A percentile compares a stretch with the other conserved stretches of the same genome.
Evolutionary conservation across 2,113 vertebrate species (phyloP).

Genomic region (Mobula birostris): DNA sequence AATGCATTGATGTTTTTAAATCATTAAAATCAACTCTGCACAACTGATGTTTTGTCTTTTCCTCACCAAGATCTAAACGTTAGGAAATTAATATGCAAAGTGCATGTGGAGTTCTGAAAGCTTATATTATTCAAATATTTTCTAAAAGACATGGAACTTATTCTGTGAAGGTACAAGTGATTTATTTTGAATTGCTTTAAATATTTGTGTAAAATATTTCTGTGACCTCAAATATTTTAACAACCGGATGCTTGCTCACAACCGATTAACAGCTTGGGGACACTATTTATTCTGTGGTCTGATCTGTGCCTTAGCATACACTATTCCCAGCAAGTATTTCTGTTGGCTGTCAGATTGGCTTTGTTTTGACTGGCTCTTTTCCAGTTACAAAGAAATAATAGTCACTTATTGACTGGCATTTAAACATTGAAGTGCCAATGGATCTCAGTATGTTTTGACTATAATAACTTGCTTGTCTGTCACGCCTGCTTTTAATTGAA

Average conservation of each 20-base stretch:
- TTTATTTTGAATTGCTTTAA: constrained; percentile 18
- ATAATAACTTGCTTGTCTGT: constrained; percentile 32
- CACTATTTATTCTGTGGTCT: constrained; percentile 30
- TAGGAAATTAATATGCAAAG: constrained; percentile 8
- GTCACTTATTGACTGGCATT: constrained; percentile 35
- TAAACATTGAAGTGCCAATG: constrained; percentile 20
- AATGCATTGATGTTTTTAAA: background rate
- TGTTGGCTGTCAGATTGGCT: constrained; percentile 30
- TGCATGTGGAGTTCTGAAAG: constrained; percentile 22
- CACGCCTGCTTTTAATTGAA: constrained; percentile 33
- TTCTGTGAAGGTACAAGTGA: background rate
- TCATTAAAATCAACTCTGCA: background rate
- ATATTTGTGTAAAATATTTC: constrained; percentile 24
- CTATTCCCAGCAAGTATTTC: constrained; percentile 15
- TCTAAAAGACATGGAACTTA: background rate
- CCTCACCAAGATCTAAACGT: background rate
- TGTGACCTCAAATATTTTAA: constrained; percentile 21
- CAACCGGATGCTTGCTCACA: constrained; percentile 30
- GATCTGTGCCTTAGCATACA: constrained; percentile 23
- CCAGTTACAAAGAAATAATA: constrained; percentile 32
- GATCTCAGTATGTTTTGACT: constrained; percentile 26
- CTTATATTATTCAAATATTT: constrained; percentile 6
- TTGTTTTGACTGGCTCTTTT: constrained; percentile 33
- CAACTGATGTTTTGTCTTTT: background rate
- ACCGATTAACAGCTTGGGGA: constrained; percentile 28